Evolutionary conservation across 2,113 vertebrate genomes (phyloP).

Genomic region (Ceyx cyanopectus): DNA sequence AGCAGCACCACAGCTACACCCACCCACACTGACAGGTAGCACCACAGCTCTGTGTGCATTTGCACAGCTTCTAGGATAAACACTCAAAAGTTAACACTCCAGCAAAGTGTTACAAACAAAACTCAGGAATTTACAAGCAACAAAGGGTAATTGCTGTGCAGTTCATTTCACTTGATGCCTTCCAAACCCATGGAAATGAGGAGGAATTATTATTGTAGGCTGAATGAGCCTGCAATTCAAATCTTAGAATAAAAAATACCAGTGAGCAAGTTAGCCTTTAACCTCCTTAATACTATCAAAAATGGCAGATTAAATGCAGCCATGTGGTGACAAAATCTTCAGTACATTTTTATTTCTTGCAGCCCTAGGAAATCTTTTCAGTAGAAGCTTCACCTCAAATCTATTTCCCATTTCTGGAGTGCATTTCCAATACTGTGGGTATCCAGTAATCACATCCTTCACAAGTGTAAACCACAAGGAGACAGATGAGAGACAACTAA

Average conservation of each 20-base stretch:
- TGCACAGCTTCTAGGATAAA: not conserved
- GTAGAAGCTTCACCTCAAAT: not conserved
- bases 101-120: not conserved
- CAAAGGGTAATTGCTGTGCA: not conserved
- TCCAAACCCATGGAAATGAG: not conserved
- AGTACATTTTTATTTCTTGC: not conserved
- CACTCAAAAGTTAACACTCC: not conserved
- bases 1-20: not conserved
- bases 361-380: not conserved
- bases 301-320: not conserved
- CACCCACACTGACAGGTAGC: not conserved
- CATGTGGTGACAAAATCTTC: not conserved
- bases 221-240: not conserved
- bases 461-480: not conserved
- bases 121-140: not conserved
- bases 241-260: not conserved
- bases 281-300: not conserved
- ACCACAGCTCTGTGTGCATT: not conserved
- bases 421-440: not conserved
- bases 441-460: not conserved
- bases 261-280: not conserved
- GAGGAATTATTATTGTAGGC: not conserved
- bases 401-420: constrained; percentile 21
- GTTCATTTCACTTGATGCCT: not conserved
- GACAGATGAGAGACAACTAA: not conserved